Percentiles rank a stretch among this genome's conserved stretches.
phyloP scores from a whole-genome alignment of 2,797 vertebrate species.

The Manis crassicaudata region DNA sequence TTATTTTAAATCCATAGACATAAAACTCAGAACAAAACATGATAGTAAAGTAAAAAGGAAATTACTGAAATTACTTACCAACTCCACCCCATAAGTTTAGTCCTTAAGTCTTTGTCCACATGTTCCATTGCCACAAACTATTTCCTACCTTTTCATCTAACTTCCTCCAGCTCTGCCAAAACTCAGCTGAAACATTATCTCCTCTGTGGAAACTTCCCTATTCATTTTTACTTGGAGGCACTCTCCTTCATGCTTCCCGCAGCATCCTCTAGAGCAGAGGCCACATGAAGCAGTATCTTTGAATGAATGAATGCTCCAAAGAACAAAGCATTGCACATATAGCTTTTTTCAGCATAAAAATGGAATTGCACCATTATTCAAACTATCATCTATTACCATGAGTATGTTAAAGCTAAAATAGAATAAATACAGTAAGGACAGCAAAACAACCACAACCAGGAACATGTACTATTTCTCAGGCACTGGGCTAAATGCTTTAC shows the following conservation, averaged over 20 bases:
- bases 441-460: not conserved
- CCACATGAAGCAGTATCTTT: not conserved
- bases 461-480: not conserved
- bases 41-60: not conserved
- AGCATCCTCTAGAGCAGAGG: not conserved
- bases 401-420: not conserved
- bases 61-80: not conserved
- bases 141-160: not conserved
- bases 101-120: not conserved
- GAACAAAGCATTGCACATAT: not conserved
- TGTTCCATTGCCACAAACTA: not conserved
- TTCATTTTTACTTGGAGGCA: not conserved
- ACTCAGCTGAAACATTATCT: not conserved
- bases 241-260: not conserved
- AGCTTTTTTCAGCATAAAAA: not conserved
- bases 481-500: not conserved
- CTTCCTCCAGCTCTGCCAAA: not conserved
- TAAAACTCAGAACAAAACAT: not conserved
- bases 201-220: not conserved
- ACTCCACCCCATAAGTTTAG: not conserved
- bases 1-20: not conserved
- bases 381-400: not conserved
- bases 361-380: not conserved
- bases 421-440: not conserved
- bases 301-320: not conserved